A percentile compares a stretch with the other conserved stretches of the same genome.
Conservation (phyloP, 1,140 invertebrate genomes). For the Leptinotarsa undecemlineata region DNA sequence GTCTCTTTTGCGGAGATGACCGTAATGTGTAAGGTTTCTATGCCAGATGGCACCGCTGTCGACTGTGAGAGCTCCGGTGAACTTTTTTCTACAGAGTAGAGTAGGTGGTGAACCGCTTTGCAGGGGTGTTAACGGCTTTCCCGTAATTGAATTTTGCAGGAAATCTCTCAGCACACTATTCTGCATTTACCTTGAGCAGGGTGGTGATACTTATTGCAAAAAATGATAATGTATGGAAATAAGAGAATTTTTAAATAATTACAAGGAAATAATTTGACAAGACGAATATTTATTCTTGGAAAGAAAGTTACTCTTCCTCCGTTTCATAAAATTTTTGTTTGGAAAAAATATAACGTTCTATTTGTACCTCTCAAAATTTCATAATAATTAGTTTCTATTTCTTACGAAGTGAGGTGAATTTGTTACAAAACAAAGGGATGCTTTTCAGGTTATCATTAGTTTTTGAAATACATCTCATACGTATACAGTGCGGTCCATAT, state of each 20-base stretch:
- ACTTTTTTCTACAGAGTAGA: neutral
- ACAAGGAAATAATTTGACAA: too few relatives aligned
- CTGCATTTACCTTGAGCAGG: neutral
- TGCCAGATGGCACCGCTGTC: constrained; percentile 7
- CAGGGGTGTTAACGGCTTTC: neutral
- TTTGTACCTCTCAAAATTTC: too few relatives aligned
- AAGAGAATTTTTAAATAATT: neutral
- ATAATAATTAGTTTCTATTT: too few relatives aligned
- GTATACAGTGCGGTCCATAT: too few relatives aligned
- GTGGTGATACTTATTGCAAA: neutral
- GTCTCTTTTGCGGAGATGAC: constrained; percentile 19
- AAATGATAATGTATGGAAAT: neutral
- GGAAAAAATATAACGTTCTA: too few relatives aligned
- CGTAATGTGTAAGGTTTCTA: constrained; percentile 18
- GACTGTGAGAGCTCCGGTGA: neutral
- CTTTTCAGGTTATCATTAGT: too few relatives aligned
- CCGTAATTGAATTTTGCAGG: neutral
- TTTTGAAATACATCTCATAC: too few relatives aligned
- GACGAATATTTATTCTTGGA: too few relatives aligned
- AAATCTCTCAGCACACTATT: neutral
- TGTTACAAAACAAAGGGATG: too few relatives aligned
- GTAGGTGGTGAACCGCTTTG: neutral
- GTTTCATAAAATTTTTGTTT: too few relatives aligned
- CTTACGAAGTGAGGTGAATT: too few relatives aligned
- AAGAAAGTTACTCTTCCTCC: too few relatives aligned